phyloP scores from a whole-genome alignment of 2,113 vertebrate genomes.

The Chloropsis hardwickii region DNA sequence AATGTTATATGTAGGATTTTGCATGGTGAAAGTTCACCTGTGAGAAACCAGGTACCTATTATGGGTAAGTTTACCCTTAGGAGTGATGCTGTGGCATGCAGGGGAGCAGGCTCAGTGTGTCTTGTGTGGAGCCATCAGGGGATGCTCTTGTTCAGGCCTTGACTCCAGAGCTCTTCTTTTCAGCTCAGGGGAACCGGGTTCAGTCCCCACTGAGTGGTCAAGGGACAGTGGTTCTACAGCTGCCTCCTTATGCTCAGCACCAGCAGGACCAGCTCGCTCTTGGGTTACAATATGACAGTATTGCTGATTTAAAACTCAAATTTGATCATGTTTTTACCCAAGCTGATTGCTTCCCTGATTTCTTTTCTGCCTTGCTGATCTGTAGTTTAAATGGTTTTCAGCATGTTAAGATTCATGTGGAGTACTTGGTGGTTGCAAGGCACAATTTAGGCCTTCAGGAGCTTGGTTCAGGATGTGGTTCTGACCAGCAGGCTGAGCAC shows the following conservation, averaged over 20 bases:
- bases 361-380: not conserved
- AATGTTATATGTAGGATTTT: not conserved
- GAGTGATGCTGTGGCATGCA: not conserved
- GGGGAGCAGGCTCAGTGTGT: not conserved
- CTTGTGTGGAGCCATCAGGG: fast-evolving
- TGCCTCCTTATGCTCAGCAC: not conserved
- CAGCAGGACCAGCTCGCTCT: not conserved
- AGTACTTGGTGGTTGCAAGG: not conserved
- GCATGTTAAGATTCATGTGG: not conserved
- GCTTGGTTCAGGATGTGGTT: fast-evolving
- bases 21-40: not conserved
- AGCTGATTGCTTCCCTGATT: not conserved
- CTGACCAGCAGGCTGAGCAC: not conserved
- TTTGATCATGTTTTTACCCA: not conserved
- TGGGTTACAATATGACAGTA: not conserved
- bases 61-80: not conserved
- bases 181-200: not conserved
- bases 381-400: not conserved
- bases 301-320: not conserved
- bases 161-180: not conserved
- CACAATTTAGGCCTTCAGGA: not conserved
- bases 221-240: not conserved
- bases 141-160: not conserved
- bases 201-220: not conserved
- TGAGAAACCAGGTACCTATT: not conserved